Base-by-base conservation (phyloP, 2,888 invertebrate genomes). In the Aporophyla nigra region DNA sequence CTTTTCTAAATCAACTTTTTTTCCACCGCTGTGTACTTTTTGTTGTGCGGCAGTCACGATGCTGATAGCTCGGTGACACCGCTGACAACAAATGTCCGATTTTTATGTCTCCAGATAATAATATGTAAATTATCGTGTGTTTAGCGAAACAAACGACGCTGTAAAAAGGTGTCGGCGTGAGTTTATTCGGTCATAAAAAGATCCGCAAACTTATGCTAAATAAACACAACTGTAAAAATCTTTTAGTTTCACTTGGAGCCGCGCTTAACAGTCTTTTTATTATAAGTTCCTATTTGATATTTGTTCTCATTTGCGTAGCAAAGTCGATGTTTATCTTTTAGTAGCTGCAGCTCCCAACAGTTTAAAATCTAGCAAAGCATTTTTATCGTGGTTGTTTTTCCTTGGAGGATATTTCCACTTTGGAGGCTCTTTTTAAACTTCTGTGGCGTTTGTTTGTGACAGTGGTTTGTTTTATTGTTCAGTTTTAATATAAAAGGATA, bases 1-100 rank as follows among this genome's bases (percentile, higher is more conserved):
- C 89, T 91, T 87, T 89, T 91, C 91, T 91, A 91, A 92, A 91
- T 90, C 89, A 89, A 85, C 89, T 88, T 91, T 93, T 92, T 91
- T 92, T 83, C 80, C 71, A 33, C 51, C 59, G 82, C 54, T 46
- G 65, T 51, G 58, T 76, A 71, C 88, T 84, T 83, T 84, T 78
- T 83, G 73, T 76, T 67, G 76, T 51, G 33, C 75, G 51, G 56
- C 79, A 71, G 82, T 87, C 91, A 89, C 92, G 92, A 91, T 71
- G 74, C 83, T 89, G 90, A 90, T 90, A 90, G 83, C 83, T 90
- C 87, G 83, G 79, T 87, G 92, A 90, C 91, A 92, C 87, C 82
- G 73, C 79, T 80, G 75, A 82, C 86, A 84, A 85, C 84, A 77
- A 85, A 84, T 74, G 82, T 81, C 88, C 88, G 87, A 91, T 89